Conservation (phyloP, 2,888 invertebrate genomes). For the Neoascia interrupta region DNA sequence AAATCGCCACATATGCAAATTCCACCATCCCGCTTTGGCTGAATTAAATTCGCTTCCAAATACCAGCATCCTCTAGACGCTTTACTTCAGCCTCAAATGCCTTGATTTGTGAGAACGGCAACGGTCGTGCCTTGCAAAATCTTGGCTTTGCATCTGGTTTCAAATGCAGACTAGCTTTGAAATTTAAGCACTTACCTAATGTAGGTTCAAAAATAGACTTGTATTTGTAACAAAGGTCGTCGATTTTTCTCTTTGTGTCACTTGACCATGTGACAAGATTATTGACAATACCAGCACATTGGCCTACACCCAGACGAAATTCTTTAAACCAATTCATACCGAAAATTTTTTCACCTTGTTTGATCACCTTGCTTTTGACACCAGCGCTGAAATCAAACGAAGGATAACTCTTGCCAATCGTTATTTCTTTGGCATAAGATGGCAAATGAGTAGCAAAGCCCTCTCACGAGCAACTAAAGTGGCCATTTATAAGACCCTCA, state of each 20-base stretch:
- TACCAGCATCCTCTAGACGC: neutral
- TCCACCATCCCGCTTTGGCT: neutral
- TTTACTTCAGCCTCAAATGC: constrained; percentile 64
- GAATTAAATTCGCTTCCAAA: neutral
- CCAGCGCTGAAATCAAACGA: too few species aligned
- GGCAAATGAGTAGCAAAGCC: too few species aligned
- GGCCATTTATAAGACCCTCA: too few species aligned
- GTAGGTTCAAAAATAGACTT: constrained; percentile 21
- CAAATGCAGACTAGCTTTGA: constrained; percentile 61
- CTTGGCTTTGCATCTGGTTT: constrained; percentile 63
- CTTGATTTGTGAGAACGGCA: constrained; percentile 68
- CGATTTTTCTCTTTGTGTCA: constrained; percentile 3
- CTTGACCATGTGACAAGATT: neutral
- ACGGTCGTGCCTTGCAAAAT: constrained; percentile 67
- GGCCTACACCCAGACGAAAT: neutral
- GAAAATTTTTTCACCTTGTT: neutral
- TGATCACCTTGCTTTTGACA: too few species aligned
- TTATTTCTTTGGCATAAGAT: too few species aligned
- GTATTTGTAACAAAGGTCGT: constrained; percentile 12
- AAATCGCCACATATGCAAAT: neutral
- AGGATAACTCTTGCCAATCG: too few species aligned
- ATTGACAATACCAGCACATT: neutral
- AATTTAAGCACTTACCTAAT: constrained; percentile 29
- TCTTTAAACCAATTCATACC: constrained; percentile 6
- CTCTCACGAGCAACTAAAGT: too few species aligned